Evolutionary conservation across 2,113 vertebrate genomes (phyloP).

Genomic region (Poecilia latipinna): DNA sequence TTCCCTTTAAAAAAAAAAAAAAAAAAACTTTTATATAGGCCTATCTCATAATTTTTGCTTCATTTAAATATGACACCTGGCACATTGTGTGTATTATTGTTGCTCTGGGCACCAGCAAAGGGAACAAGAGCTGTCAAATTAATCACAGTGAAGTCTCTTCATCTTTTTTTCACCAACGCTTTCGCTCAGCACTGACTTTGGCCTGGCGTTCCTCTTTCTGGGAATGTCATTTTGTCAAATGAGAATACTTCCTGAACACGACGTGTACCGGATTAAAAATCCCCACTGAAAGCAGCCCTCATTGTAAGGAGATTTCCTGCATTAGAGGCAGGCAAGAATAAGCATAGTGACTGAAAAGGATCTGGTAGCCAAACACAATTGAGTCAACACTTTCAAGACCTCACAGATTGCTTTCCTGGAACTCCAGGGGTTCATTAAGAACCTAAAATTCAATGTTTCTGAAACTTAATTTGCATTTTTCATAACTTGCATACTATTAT

Average conservation of each 20-base stretch:
- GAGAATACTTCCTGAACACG: slow-evolving; percentile 22
- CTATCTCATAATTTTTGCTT: not conserved
- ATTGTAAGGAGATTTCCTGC: not conserved
- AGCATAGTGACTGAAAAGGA: not conserved
- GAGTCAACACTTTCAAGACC: too few species aligned
- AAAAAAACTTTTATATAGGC: too few species aligned
- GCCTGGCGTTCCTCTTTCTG: slow-evolving; percentile 39
- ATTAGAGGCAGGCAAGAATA: not conserved
- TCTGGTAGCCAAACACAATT: not conserved
- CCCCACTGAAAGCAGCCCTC: slow-evolving; percentile 5
- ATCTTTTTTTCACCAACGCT: slow-evolving; percentile 46
- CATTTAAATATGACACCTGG: not conserved
- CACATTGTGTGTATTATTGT: not conserved
- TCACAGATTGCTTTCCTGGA: too few species aligned
- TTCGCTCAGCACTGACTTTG: slow-evolving; percentile 30
- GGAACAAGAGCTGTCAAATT: slow-evolving; percentile 25
- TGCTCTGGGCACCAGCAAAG: slow-evolving; percentile 5
- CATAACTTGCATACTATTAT: too few species aligned
- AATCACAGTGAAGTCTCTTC: slow-evolving; percentile 55
- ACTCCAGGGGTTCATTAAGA: too few species aligned
- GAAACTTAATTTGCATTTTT: too few species aligned
- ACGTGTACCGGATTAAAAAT: slow-evolving; percentile 10
- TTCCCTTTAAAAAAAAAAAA: not conserved
- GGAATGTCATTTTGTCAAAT: slow-evolving; percentile 53
- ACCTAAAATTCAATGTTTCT: too few species aligned